Conservation (phyloP, 2,888 invertebrate genomes). For the Thumatha senex region DNA sequence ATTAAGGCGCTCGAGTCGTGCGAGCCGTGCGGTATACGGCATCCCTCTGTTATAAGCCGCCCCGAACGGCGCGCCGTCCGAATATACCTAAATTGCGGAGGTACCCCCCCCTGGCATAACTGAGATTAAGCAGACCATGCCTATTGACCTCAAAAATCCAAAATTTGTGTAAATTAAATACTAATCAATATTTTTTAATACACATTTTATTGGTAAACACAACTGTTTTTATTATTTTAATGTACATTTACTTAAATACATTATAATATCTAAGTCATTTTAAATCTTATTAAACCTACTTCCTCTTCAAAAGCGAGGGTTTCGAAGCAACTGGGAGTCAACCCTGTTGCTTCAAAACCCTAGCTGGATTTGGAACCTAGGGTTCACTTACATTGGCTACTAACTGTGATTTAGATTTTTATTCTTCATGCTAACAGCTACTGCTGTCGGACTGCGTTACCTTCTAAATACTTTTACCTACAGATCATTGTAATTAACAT, state of each 20-base stretch:
- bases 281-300: background rate
- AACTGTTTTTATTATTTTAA: background rate
- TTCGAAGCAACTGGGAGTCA: too few relatives aligned
- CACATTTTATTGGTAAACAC: background rate
- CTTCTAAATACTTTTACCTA: too few relatives aligned
- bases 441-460: background rate
- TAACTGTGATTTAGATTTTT: background rate
- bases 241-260: background rate
- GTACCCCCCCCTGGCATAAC: too few relatives aligned
- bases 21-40: too few relatives aligned
- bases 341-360: background rate
- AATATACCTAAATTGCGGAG: too few relatives aligned
- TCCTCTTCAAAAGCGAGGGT: too few relatives aligned
- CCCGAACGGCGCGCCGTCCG: too few relatives aligned
- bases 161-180: conserved; percentile 22
- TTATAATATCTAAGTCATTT: background rate
- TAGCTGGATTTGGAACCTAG: background rate
- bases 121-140: conserved; percentile 84
- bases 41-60: too few relatives aligned
- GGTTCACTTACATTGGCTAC: background rate
- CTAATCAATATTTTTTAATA: background rate
- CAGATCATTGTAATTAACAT: too few relatives aligned
- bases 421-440: background rate
- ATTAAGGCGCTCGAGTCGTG: too few relatives aligned
- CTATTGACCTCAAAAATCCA: conserved; percentile 57